Evolutionary conservation across 2,888 invertebrate species (phyloP), one percentile per base, ranked within the genome.

Genomic region (Neelides folsomi): DNA sequence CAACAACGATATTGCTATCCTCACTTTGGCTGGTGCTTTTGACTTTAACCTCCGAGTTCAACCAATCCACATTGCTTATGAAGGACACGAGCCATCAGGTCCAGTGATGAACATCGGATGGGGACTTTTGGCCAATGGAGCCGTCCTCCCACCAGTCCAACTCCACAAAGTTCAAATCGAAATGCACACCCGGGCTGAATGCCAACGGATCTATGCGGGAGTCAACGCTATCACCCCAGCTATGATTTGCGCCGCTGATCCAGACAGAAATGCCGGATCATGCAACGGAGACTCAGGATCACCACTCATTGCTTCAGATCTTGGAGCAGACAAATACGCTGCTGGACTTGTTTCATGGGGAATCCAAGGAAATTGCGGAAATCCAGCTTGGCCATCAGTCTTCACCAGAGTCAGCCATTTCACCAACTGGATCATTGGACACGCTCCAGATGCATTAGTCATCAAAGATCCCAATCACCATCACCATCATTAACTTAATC

Each of bases 261-360:
- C 18, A 13, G 46, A 20, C 7, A 18, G 15, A 34, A 10, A 48
- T 12, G 3, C 15, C 12, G 55, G 55, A 0, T 38, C 52, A 10
- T 55, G 55, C 42, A 52, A 55, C 38, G 49, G 46, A 12, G 46
- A 52, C 38, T 48, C 45, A 4, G 54, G 57, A 34, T 54, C 52
- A n/a, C 57, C 57, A 1, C 45, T 57, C 35, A 42, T 57, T 7
- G 54, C 54, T 41, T 47, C 45, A 12, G 54, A 50, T 12, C 16
- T 48, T 2, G 27, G 40, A 1, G 47, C 42, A 9, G 47, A 34
- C 8, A 45, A 47, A 9, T 56, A 56, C 39, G 27, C 55, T 7
- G 47, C 54, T 4, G 57, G 57, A 5, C 49, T 57, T n/a, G 48
- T 48, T 6, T 56, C 56, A n/a, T 56, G 56, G 56, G 56, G 56